Percentiles rank a stretch among this genome's conserved stretches.
These are phyloP conservation scores for Zaprionus davidi DNA, from an alignment of 1,140 invertebrate species.

Conservation along the genomic window DNA sequence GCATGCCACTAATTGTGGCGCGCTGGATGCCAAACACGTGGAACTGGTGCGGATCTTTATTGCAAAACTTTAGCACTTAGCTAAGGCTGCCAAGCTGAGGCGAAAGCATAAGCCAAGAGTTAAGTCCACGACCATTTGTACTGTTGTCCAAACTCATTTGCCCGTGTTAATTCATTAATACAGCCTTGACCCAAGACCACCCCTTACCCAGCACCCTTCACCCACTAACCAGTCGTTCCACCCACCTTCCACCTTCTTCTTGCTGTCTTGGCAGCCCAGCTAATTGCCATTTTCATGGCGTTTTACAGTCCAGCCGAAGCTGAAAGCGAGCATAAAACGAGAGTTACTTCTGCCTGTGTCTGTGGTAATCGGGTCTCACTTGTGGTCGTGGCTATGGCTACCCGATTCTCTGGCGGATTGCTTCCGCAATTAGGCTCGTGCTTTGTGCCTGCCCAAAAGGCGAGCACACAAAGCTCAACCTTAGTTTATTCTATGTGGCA, in stretches of 20 bases:
- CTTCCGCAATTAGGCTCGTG: constrained; percentile 75
- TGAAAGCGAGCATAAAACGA: constrained; percentile 35
- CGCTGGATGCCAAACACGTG: constrained; percentile 63
- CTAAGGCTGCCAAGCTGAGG: neutral
- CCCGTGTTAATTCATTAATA: constrained; percentile 82
- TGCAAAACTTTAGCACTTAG: constrained; percentile 63
- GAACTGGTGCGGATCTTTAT: constrained; percentile 59
- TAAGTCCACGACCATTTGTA: constrained; percentile 60
- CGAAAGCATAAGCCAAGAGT: constrained; percentile 29
- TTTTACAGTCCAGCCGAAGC: constrained; percentile 52
- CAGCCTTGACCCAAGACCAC: constrained; percentile 51
- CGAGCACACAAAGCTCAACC: constrained; percentile 17
- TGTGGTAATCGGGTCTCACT: neutral
- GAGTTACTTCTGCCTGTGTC: constrained; percentile 53
- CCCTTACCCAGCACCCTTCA: neutral
- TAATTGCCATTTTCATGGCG: constrained; percentile 77
- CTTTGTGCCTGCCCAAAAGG: constrained; percentile 57
- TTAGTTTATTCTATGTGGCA: constrained; percentile 56
- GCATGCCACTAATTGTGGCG: constrained; percentile 57
- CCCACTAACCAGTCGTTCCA: neutral
- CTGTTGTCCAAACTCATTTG: constrained; percentile 73
- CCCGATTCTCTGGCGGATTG: constrained; percentile 73
- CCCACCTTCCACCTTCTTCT: neutral
- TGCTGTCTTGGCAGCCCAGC: constrained; percentile 48
- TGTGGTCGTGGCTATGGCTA: constrained; percentile 49